Percentiles rank a stretch among this genome's conserved stretches.
Evolutionary conservation across 2,888 invertebrate species (phyloP).

Genomic region (Perizoma flavofasciatum): DNA sequence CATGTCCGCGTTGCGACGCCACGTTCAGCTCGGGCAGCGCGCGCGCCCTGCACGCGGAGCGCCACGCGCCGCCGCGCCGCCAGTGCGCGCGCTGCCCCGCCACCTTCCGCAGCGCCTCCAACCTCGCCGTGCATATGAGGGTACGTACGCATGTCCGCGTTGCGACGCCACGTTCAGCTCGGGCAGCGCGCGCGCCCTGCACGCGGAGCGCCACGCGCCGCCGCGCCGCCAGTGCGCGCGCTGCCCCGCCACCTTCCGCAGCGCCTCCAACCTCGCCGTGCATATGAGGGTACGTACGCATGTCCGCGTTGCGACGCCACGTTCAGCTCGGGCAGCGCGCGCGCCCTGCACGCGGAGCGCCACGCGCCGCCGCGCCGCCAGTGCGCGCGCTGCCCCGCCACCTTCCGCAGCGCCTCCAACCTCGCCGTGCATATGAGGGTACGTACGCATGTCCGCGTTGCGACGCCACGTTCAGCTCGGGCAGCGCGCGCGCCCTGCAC

Average conservation of each 20-base stretch:
- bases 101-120: not conserved
- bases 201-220: slow-evolving; percentile 1
- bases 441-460: not conserved
- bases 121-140: slow-evolving; percentile 1
- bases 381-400: not conserved
- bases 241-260: not conserved
- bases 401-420: not conserved
- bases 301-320: not conserved
- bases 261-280: slow-evolving; percentile 1
- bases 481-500: not conserved
- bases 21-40: not conserved
- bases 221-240: not conserved
- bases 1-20: not conserved
- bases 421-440: not conserved
- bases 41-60: not conserved
- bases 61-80: slow-evolving; percentile 1
- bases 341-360: not conserved
- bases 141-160: not conserved
- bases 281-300: not conserved
- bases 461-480: not conserved
- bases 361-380: slow-evolving; percentile 2
- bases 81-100: not conserved
- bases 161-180: not conserved
- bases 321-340: not conserved
- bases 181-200: not conserved